Evolutionary conservation across 2,113 vertebrate species (phyloP).

Genomic region (Phoxinus phoxinus): DNA sequence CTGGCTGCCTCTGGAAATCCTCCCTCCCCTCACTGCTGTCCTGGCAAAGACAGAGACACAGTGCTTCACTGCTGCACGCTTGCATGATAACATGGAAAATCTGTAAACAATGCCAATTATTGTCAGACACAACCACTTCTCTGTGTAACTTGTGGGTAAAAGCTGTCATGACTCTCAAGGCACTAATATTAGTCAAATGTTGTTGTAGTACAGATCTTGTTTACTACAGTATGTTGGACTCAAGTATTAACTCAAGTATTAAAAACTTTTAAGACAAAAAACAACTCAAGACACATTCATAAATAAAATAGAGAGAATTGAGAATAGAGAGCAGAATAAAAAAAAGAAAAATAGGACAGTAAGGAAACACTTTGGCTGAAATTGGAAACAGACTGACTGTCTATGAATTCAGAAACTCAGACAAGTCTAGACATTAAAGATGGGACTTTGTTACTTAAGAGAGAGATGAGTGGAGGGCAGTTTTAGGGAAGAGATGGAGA

Average conservation of each 20-base stretch:
- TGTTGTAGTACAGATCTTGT: not conserved
- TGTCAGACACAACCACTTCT: slow-evolving; percentile 13
- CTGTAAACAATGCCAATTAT: slow-evolving; percentile 26
- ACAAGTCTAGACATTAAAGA: not conserved
- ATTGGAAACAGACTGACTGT: not conserved
- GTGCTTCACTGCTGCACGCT: slow-evolving; percentile 51
- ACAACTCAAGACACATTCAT: not conserved
- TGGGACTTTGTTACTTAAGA: not conserved
- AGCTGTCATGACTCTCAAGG: not conserved
- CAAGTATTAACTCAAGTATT: not conserved
- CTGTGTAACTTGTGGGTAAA: slow-evolving; percentile 12
- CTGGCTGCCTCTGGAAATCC: slow-evolving; percentile 72
- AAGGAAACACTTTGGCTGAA: not conserved
- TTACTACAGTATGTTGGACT: not conserved
- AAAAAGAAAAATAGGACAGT: not conserved
- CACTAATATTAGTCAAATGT: slow-evolving; percentile 1
- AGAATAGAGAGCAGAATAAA: slow-evolving; percentile 11
- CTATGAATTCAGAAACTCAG: not conserved
- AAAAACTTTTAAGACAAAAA: not conserved
- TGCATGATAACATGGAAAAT: slow-evolving; percentile 35
- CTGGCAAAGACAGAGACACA: slow-evolving; percentile 78
- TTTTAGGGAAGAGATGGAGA: slow-evolving; percentile 29
- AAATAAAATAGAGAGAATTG: not conserved
- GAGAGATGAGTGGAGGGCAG: not conserved
- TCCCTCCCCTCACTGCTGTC: slow-evolving; percentile 86